These are phyloP conservation scores for Phrixothrix hirtus DNA, from an alignment of 2,888 invertebrate species.

Conservation along the genomic window DNA sequence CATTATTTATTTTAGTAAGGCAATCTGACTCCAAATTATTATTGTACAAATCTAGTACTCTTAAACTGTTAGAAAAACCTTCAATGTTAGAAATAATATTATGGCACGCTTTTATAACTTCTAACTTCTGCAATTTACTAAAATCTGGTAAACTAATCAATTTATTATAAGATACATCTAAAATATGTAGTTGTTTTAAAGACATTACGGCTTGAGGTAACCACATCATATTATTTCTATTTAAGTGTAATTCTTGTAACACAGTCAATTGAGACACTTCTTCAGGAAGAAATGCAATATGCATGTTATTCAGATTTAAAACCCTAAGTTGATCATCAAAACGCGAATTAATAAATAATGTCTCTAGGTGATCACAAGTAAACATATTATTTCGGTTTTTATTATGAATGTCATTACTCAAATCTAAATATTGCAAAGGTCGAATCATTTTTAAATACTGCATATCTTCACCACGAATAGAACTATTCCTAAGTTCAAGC, in stretches of 20 bases:
- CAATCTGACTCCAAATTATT: conserved; percentile 16
- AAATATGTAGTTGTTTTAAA: conserved; percentile 35
- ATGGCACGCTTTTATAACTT: conserved; percentile 38
- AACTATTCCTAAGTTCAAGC: conserved; percentile 40
- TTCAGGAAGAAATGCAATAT: conserved; percentile 40
- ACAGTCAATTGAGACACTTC: conserved; percentile 40
- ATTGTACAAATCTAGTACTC: conserved; percentile 18
- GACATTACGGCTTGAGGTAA: conserved; percentile 40
- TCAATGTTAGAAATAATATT: conserved; percentile 18
- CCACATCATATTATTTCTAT: conserved; percentile 36
- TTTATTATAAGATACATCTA: conserved; percentile 27
- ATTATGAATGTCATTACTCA: conserved; percentile 32
- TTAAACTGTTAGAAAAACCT: conserved; percentile 8
- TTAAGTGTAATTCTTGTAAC: conserved; percentile 39
- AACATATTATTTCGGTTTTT: conserved; percentile 1
- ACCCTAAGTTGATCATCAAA: conserved; percentile 34
- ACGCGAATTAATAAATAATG: conserved; percentile 30
- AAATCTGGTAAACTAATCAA: conserved; percentile 18
- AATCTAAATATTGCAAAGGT: conserved; percentile 35
- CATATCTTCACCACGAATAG: conserved; percentile 31
- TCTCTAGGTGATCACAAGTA: not conserved
- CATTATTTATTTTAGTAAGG: too few species aligned
- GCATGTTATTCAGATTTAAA: conserved; percentile 41
- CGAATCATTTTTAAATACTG: conserved; percentile 35
- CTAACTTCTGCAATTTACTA: conserved; percentile 31